Conservation (phyloP, 2,888 invertebrate genomes). For the Drosophila affinis region DNA sequence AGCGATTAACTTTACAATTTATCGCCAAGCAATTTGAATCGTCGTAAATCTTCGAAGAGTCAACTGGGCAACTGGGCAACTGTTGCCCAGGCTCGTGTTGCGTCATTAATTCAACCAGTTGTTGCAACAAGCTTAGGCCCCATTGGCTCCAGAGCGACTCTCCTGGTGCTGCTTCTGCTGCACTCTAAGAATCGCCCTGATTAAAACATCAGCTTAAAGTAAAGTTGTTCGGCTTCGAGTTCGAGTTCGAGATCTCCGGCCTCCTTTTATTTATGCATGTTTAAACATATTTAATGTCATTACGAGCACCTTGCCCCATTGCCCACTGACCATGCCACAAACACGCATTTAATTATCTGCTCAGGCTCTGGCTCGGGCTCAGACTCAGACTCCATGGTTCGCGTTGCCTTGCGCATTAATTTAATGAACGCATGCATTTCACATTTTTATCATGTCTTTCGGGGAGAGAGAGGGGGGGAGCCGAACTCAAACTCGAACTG, state of each 20-base stretch:
- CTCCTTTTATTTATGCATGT: conserved; percentile 75
- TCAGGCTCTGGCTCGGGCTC: background rate
- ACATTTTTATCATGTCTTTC: conserved; percentile 55
- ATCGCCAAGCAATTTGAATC: conserved; percentile 62
- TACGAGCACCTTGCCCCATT: conserved; percentile 62
- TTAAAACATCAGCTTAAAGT: conserved; percentile 68
- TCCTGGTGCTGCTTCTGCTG: background rate
- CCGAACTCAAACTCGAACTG: background rate
- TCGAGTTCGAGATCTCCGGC: background rate
- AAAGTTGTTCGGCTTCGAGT: conserved; percentile 22
- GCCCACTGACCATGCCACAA: conserved; percentile 51
- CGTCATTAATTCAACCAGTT: conserved; percentile 81
- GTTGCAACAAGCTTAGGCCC: conserved; percentile 63
- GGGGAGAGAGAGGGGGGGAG: conserved; percentile 1
- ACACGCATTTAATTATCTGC: conserved; percentile 76
- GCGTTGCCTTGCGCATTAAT: conserved; percentile 62
- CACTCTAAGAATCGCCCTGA: conserved; percentile 58
- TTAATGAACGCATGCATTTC: conserved; percentile 70
- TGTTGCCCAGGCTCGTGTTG: conserved; percentile 61
- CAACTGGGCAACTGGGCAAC: conserved; percentile 12
- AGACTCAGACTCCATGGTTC: background rate
- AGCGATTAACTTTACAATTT: conserved; percentile 79
- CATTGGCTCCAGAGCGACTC: conserved; percentile 40
- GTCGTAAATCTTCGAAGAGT: conserved; percentile 67
- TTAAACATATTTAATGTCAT: conserved; percentile 80